Conservation (phyloP, 2,113 vertebrate species). For the Cochlearius cochlearius region DNA sequence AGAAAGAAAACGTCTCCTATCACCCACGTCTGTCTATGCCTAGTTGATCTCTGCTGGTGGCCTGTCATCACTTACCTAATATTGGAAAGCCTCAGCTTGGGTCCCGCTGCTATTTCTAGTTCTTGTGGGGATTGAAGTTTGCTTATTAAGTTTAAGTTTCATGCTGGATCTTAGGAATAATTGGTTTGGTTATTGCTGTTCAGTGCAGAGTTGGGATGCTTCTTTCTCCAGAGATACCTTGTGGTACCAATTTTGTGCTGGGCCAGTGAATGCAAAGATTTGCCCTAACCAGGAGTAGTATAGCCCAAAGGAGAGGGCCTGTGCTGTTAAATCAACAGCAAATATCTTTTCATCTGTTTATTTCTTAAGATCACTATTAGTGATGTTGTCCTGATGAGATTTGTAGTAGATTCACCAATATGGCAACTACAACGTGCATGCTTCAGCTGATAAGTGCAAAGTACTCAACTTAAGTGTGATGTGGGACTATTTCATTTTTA, state of each 20-base stretch:
- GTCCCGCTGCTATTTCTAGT: neutral
- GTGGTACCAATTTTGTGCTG: neutral
- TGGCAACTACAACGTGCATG: neutral
- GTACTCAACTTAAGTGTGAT: neutral
- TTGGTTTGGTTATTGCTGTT: neutral
- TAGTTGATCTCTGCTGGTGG: neutral
- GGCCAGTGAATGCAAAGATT: neutral
- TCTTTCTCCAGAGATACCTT: neutral
- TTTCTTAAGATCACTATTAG: neutral
- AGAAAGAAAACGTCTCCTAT: neutral
- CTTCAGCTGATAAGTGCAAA: neutral
- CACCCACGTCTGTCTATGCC: accelerated
- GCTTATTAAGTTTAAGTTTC: neutral
- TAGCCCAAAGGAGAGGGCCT: neutral
- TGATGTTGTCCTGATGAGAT: neutral
- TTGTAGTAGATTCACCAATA: neutral
- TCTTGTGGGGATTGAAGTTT: neutral
- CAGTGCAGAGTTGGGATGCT: neutral
- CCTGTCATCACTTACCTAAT: accelerated
- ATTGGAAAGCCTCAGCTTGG: neutral
- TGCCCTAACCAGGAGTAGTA: neutral
- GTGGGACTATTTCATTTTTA: neutral
- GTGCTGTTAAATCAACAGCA: neutral
- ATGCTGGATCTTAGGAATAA: neutral
- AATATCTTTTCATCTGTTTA: neutral